Evolutionary conservation across 2,888 invertebrate species (phyloP), one percentile per base, ranked within the genome.

Genomic region (Unio pictorum): DNA sequence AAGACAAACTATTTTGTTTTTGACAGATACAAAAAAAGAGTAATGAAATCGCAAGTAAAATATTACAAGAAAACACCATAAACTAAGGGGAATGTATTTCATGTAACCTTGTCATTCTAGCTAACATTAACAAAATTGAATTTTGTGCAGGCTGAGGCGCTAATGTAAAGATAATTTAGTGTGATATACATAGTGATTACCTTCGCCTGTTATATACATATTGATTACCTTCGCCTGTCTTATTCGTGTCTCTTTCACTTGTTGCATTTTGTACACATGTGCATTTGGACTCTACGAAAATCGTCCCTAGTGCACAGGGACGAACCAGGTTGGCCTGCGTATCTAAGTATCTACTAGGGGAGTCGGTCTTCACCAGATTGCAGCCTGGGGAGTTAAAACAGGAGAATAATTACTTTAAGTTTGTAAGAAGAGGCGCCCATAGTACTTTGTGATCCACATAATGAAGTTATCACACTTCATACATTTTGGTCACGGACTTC

Each of bases 231-330:
- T 45, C 45, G 71, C 71, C 74, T 18, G 71, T 61, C 62, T 45
- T 59, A 28, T 56, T 64, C 68, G 69, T 66, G 63, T 68, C 69
- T 64, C 73, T 74, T 58, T 77, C 73, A 26, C 72, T 28, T 64
- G 69, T 61, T 20, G 75, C 72, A 64, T 77, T 75, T 65, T 75
- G 77, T 26, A 73, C 70, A 71, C 77, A 77, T 55, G 77, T 77
- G 67, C 77, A 77, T 70, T 70, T 66, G 30, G 26, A 68, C 61
- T 77, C 75, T 72, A 71, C 73, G 68, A 77, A 77, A 26, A 77
- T 34, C 23, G 77, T 77, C 59, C 77, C 77, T 18, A 73, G 75
- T n/a, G 77, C 77, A 73, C 77, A 77, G 23, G 77, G 77, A 59
- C 77, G 74, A 59, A 74, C 75, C 55, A 75, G 56, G 67, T 75